phyloP scores from a whole-genome alignment of 2,113 vertebrate species.

The Vombatus ursinus region DNA sequence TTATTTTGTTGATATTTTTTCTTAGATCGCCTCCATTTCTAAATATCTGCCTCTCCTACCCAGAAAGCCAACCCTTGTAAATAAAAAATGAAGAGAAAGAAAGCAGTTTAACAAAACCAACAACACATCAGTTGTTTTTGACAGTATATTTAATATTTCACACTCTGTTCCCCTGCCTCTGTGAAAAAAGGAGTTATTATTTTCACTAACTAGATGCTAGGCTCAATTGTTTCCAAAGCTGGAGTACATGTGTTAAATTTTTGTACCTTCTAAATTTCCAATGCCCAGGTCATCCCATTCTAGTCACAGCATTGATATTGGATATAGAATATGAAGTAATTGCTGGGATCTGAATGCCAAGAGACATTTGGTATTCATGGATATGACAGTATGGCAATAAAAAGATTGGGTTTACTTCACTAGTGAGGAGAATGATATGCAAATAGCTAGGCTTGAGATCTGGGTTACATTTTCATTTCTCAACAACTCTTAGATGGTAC shows the following conservation, averaged over 20 bases:
- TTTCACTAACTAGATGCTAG: background rate
- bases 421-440: background rate
- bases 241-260: background rate
- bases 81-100: background rate
- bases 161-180: background rate
- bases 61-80: background rate
- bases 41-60: background rate
- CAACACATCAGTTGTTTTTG: background rate
- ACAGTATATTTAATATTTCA: background rate
- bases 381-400: background rate
- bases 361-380: background rate
- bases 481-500: background rate
- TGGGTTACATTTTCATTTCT: background rate
- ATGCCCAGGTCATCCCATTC: background rate
- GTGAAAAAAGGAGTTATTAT: background rate
- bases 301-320: background rate
- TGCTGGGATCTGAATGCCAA: background rate
- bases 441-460: background rate
- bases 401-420: background rate
- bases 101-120: background rate
- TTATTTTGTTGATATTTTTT: background rate
- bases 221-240: background rate
- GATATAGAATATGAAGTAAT: background rate
- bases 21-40: background rate
- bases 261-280: background rate